Evolutionary conservation across 1,140 invertebrate species (phyloP).

Genomic region (Pollicipes pollicipes): DNA sequence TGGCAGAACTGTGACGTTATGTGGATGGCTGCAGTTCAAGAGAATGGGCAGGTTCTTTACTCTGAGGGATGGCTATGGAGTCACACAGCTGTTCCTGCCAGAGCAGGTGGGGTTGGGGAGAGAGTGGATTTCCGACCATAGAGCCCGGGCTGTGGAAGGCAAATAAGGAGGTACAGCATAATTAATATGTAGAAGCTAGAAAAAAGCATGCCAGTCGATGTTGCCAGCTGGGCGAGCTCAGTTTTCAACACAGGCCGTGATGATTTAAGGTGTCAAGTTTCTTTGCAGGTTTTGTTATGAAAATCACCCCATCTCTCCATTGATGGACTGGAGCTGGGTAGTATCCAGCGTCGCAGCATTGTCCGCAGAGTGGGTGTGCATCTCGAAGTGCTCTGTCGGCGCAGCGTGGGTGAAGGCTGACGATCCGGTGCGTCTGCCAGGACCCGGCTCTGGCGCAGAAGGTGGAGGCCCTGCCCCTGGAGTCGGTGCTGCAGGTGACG

Average conservation of each 20-base stretch:
- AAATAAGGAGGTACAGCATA: no score
- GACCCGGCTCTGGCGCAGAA: background rate
- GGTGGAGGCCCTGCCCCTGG: background rate
- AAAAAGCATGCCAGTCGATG: slow-evolving; percentile 1
- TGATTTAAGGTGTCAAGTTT: slow-evolving; percentile 11
- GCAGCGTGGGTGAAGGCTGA: no score
- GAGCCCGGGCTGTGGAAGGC: slow-evolving; percentile 3
- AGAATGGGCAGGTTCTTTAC: slow-evolving; percentile 59
- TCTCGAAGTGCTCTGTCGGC: no score
- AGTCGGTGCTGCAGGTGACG: background rate
- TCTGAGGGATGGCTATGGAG: slow-evolving; percentile 68
- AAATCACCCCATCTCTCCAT: no score
- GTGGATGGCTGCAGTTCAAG: slow-evolving; percentile 75
- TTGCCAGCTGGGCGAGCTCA: slow-evolving; percentile 6
- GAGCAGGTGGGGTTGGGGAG: slow-evolving; percentile 38
- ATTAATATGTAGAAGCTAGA: background rate
- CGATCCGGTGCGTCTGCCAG: background rate
- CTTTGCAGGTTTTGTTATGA: no score
- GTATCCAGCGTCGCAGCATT: no score
- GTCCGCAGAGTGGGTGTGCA: no score
- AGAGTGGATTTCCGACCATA: no score
- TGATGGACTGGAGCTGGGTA: no score
- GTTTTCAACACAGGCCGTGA: slow-evolving; percentile 5
- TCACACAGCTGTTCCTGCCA: slow-evolving; percentile 53
- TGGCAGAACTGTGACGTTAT: slow-evolving; percentile 40